phyloP scores from a whole-genome alignment of 2,113 vertebrate species.

The Rattus rattus region DNA sequence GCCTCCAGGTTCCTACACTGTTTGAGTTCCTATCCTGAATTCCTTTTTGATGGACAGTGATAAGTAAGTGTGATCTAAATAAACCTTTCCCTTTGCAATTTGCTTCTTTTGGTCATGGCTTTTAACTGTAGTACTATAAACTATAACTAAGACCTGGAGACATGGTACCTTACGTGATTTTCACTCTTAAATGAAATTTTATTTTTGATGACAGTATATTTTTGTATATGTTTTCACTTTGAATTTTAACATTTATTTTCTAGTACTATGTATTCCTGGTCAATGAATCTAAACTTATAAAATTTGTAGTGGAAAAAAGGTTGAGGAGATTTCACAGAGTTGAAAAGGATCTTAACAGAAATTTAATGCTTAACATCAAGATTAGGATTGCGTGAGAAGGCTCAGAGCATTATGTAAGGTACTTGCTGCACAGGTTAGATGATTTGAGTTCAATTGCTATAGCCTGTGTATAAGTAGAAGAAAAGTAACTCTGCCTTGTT shows the following conservation, averaged over 20 bases:
- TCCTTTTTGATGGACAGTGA: not conserved
- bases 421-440: not conserved
- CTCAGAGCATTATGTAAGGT: not conserved
- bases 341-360: not conserved
- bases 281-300: not conserved
- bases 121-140: not conserved
- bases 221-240: not conserved
- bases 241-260: not conserved
- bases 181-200: not conserved
- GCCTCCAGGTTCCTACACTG: not conserved
- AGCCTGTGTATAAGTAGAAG: not conserved
- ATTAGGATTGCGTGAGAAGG: not conserved
- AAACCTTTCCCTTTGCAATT: not conserved
- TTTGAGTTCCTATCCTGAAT: not conserved
- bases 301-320: not conserved
- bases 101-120: not conserved
- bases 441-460: not conserved
- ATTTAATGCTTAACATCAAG: not conserved
- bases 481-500: not conserved
- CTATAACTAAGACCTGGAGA: too few relatives aligned
- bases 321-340: not conserved
- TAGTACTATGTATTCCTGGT: not conserved
- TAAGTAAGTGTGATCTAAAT: not conserved
- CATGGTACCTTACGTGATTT: not conserved
- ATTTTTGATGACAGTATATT: not conserved